Conservation (phyloP, 2,888 invertebrate genomes). For the Siphlonurus alternatus region DNA sequence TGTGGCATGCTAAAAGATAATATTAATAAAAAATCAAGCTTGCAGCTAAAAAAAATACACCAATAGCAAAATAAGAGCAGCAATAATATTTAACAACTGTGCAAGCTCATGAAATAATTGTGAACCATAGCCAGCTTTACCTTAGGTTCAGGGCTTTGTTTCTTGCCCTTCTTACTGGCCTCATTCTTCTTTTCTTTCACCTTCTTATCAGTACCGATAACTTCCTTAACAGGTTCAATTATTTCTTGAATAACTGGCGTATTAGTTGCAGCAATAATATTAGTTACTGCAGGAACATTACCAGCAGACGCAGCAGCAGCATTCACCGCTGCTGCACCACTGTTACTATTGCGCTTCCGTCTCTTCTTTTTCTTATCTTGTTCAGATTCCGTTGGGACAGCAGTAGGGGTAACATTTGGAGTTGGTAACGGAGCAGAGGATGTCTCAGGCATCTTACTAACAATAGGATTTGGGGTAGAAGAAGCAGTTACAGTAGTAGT, state of each 20-base stretch:
- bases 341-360: background rate
- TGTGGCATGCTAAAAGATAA: too few species aligned
- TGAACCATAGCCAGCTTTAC: constrained; percentile 1
- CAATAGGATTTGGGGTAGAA: background rate
- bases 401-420: constrained; percentile 3
- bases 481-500: background rate
- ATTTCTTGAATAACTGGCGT: background rate
- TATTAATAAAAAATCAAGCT: too few species aligned
- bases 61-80: too few species aligned
- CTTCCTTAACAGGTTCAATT: background rate
- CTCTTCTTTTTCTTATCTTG: constrained; percentile 13
- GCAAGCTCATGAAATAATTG: too few species aligned
- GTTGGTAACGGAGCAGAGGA: background rate
- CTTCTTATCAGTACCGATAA: background rate
- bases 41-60: too few species aligned
- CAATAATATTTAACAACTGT: too few species aligned
- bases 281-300: background rate
- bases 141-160: background rate
- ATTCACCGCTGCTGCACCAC: background rate
- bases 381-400: constrained; percentile 9
- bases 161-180: constrained; percentile 4
- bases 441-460: background rate
- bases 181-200: constrained; percentile 3
- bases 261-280: background rate
- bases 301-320: background rate